Evolutionary conservation across 1,140 invertebrate genomes (phyloP), one percentile per base, ranked within the genome.

Genomic region (Epicauta chinensis): DNA sequence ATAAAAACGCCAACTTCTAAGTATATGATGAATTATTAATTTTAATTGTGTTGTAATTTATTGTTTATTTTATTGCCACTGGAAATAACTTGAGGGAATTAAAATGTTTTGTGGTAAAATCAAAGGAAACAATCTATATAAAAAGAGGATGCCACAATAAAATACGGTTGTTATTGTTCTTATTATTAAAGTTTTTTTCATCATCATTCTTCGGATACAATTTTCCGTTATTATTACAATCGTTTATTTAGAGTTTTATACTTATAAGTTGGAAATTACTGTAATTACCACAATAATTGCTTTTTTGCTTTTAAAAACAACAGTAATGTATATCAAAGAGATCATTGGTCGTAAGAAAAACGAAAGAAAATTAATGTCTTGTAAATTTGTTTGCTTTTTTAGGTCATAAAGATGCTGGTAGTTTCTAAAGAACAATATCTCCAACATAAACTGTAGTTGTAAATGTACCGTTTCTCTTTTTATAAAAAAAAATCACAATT

Each of bases 351-450:
- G 7, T 7, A 5, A 7, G 23, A n/a, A n/a, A n/a, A n/a, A 23
- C 23, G 23, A 2, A 23, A 23, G n/a, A n/a, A n/a, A n/a, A n/a
- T n/a, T n/a, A n/a, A 23, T 23, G 23, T 23, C 7, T 23, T 23
- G 23, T 3, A 23, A 23, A 1, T 14, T 16, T 29, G 31, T 32
- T 31, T 30, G 32, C 32, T 32, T 45, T 46, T 47, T 47, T 34
- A 47, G 45, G 45, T 47, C 45, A 38, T 17, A 46, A 7, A 11
- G 45, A 38, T 47, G 45, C 35, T 38, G 45, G 45, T 47, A 47
- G 45, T 46, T 46, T 35, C 31, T 16, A 13, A 38, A 12, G 16
- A 38, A 13, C 6, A 15, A 38, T 12, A 14, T 32, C 34, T 32
- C 31, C 13, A 14, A 46, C 34, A 17, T 47, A 38, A 37, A 37